Percentiles rank a stretch among this genome's conserved stretches.
Evolutionary conservation across 92 coral and sea anemone genomes (phyloP).

Genomic region (Epizoanthus rinbou): DNA sequence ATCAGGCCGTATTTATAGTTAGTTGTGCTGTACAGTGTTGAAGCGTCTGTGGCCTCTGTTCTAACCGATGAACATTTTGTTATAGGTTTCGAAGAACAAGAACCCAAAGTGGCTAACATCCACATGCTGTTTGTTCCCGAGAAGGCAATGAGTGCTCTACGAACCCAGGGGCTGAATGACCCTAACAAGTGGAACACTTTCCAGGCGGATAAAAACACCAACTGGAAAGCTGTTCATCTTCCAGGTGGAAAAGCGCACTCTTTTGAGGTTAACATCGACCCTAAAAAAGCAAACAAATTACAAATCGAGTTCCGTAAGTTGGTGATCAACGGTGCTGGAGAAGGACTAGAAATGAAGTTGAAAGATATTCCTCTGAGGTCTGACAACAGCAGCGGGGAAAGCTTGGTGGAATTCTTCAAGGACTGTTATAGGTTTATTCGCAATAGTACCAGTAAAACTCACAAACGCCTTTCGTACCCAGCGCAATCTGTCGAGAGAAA

Average conservation of each 20-base stretch:
- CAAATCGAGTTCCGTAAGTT: conserved; percentile 41
- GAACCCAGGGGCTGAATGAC: conserved; percentile 42
- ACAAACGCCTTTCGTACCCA: no score
- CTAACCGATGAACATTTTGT: neutral
- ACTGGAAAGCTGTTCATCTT: conserved; percentile 50
- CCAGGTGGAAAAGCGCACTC: conserved; percentile 47
- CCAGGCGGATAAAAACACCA: conserved; percentile 12
- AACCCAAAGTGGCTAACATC: conserved; percentile 43
- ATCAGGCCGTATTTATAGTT: no score
- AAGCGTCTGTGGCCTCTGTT: no score
- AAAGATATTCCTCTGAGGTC: conserved; percentile 41
- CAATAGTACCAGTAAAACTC: neutral
- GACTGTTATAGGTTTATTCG: conserved; percentile 33
- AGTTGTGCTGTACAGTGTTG: no score
- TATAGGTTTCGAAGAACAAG: conserved; percentile 31
- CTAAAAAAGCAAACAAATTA: conserved; percentile 15
- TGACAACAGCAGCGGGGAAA: conserved; percentile 21
- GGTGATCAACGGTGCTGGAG: conserved; percentile 29
- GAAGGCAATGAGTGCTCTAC: conserved; percentile 44
- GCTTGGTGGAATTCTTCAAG: conserved; percentile 45
- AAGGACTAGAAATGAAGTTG: conserved; percentile 54
- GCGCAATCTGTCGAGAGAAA: neutral
- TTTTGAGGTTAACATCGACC: conserved; percentile 48
- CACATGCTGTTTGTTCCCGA: conserved; percentile 60
- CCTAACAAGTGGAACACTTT: conserved; percentile 39